Base-by-base conservation (phyloP, 2,113 vertebrate genomes). In the Brachyhypopomus occidentalis region DNA sequence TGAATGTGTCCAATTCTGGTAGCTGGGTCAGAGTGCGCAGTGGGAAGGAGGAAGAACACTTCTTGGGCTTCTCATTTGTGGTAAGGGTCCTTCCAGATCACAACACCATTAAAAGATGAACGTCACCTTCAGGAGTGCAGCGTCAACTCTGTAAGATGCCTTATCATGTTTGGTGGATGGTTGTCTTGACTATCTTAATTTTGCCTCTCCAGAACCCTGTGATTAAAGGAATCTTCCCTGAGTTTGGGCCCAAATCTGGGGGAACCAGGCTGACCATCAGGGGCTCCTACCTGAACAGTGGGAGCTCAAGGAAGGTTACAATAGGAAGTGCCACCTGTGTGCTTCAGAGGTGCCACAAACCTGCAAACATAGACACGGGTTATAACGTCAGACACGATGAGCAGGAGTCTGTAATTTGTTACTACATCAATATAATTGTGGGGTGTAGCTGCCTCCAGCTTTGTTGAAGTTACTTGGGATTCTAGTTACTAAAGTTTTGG, bases 211-310 rank as follows among this genome's bases (percentile, higher is more conserved):
- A 99, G 98, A 93, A 97, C 85, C 96, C 97, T 22, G 78, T 92
- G 74, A 95, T 99, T 89, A 92, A 89, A 59, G 94, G 92, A 79
- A 96, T 99, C 88, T 96, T 94, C 83, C 98, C 98, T 1, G 92
- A 85, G 5, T 96, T 96, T 11, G 98, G 98, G 30, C 96, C 97
- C 0, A 96, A 96, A 84, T 95, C 95, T 73, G 98, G 98, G 56
- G 95, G 94, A 87, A 97, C 97, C 12, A 89, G 97, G 90, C 91
- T 99, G 84, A 98, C 96, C 52, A 82, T 99, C 86, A 90, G 88
- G 81, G 98, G 98, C 83, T 93, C 92, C 22, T 94, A 95, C 88
- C 87, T 99, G 36, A 92, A 95, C 82, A 93, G 95, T 72, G 98
- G 98, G 19, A 96, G 93, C 90, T 92, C 87, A 78, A 92, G 91